Evolutionary conservation across 2,113 vertebrate species (phyloP).

Genomic region (Xenopus borealis): DNA sequence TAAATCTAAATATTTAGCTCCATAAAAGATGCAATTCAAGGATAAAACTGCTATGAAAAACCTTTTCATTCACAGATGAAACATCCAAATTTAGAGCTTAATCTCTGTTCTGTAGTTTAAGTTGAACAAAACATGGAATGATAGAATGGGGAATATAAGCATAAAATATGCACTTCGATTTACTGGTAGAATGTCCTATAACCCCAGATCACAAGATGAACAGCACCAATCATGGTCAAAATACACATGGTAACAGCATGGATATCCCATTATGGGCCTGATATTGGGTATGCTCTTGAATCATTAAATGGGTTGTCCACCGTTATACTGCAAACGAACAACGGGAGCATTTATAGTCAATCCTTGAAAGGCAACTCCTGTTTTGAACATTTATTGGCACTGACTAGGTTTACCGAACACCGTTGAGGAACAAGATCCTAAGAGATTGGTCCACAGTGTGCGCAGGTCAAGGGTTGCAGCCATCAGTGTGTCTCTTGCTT

Average conservation of each 20-base stretch:
- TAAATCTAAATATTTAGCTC: constrained; percentile 54
- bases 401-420: not conserved
- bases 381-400: not conserved
- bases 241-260: not conserved
- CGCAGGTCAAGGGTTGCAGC: constrained; percentile 62
- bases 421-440: not conserved
- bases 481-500: constrained; percentile 69
- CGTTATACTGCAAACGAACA: too few relatives aligned
- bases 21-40: constrained; percentile 49
- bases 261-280: constrained; percentile 10
- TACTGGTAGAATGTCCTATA: not conserved
- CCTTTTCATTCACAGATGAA: constrained; percentile 57
- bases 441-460: not conserved
- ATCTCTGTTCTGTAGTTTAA: not conserved
- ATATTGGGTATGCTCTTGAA: constrained; percentile 1
- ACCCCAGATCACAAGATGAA: constrained; percentile 8
- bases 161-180: not conserved
- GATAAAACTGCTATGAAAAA: constrained; percentile 52
- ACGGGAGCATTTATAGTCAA: too few relatives aligned
- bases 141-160: not conserved
- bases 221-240: constrained; percentile 5
- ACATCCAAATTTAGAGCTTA: not conserved
- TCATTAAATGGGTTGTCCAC: not conserved
- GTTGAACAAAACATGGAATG: not conserved
- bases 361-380: too few relatives aligned